These are phyloP conservation scores for Pantherophis vulpinus DNA, from an alignment of 2,797 vertebrate species.

Conservation along the genomic window DNA sequence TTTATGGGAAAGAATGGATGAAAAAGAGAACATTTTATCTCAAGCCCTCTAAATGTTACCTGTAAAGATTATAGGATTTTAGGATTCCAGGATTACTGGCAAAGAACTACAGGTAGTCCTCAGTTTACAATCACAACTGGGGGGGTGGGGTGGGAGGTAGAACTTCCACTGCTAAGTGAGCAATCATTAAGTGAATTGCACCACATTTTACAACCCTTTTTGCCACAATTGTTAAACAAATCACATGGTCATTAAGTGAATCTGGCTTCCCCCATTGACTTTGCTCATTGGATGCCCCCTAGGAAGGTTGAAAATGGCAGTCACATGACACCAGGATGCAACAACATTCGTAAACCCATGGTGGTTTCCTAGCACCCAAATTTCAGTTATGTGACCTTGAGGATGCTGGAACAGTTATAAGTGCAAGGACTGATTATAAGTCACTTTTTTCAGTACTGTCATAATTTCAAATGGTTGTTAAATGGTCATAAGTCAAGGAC, in stretches of 20 bases:
- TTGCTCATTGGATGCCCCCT: too few relatives aligned
- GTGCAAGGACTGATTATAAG: too few relatives aligned
- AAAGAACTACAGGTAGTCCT: not conserved
- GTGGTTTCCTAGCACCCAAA: too few relatives aligned
- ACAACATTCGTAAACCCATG: too few relatives aligned
- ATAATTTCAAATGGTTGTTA: too few relatives aligned
- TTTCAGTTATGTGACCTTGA: too few relatives aligned
- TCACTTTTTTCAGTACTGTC: too few relatives aligned
- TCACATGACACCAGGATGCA: too few relatives aligned
- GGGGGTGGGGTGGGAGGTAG: not conserved
- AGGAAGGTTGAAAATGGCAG: too few relatives aligned
- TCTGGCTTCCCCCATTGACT: too few relatives aligned
- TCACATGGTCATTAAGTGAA: not conserved
- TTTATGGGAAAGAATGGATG: not conserved
- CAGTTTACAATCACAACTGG: not conserved
- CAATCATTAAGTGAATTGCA: not conserved
- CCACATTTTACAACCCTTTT: not conserved
- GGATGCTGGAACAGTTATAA: too few relatives aligned
- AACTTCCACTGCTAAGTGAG: not conserved
- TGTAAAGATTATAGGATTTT: not conserved
- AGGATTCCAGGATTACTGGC: not conserved
- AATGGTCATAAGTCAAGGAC: too few relatives aligned
- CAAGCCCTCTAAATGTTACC: not conserved
- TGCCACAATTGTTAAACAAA: not conserved
- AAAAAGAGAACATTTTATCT: not conserved